These are phyloP conservation scores for Coenonympha arcania DNA, from an alignment of 2,888 invertebrate species.

Conservation along the genomic window DNA sequence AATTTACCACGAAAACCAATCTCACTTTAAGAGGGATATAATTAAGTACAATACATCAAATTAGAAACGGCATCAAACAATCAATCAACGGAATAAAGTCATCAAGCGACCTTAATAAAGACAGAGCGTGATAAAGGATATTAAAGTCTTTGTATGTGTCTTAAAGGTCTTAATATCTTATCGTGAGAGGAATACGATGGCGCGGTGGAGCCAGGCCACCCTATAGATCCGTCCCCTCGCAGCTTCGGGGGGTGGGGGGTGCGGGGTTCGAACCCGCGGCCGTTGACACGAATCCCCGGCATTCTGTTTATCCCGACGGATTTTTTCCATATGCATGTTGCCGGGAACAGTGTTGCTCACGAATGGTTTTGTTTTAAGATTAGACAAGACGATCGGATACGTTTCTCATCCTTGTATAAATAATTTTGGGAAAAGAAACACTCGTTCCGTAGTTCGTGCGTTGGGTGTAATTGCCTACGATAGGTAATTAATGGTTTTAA, in stretches of 20 bases:
- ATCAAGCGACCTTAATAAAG: constrained; percentile 43
- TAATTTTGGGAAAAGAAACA: constrained; percentile 1
- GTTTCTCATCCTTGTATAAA: constrained; percentile 21
- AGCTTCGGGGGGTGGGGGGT: constrained; percentile 30
- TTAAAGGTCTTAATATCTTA: constrained; percentile 59
- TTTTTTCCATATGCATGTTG: constrained; percentile 57
- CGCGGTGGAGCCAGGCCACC: constrained; percentile 62
- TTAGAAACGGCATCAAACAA: constrained; percentile 27
- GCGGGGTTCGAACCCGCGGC: constrained; percentile 50
- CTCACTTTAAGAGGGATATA: constrained; percentile 1
- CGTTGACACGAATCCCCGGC: constrained; percentile 69
- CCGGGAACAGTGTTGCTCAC: constrained; percentile 50
- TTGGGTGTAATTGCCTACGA: no score
- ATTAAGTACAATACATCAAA: constrained; percentile 24
- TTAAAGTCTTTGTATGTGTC: constrained; percentile 50
- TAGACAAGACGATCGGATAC: constrained; percentile 38
- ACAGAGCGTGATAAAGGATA: constrained; percentile 51
- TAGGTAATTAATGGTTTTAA: no score
- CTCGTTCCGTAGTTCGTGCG: no score
- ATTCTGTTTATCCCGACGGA: constrained; percentile 62
- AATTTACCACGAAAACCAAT: constrained; percentile 11
- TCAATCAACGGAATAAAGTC: constrained; percentile 46
- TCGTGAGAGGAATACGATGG: constrained; percentile 52
- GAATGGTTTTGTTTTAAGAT: constrained; percentile 54
- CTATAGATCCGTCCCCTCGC: constrained; percentile 44